Evolutionary conservation across 2,113 vertebrate species (phyloP), one percentile per base, ranked within the genome.

Genomic region (Psammodynastes pulverulentus): DNA sequence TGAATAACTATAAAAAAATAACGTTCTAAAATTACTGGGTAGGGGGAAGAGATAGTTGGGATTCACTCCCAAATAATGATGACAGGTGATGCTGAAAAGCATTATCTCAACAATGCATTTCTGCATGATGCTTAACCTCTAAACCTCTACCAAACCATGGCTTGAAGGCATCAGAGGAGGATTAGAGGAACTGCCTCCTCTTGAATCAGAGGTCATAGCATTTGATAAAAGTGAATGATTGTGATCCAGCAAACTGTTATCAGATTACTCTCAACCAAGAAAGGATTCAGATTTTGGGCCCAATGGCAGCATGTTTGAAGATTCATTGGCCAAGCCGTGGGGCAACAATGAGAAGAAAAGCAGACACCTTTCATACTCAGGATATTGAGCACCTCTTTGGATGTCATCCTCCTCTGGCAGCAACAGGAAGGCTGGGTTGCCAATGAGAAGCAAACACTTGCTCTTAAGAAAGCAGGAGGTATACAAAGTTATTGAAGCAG

Each of bases 1-100:
- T 46, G 88, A 88, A 91, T 93, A 93, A 21, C 62, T 48, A n/a
- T 17, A 90, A 84, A 94, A 48, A 89, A 43, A 58, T 87, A 53
- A 39, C 17, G 7, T 79, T 79, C 17, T 79, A 79, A 79, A 79
- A 79, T 39, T 39, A 19, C 17, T 39, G 67, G 67, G 34, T 79
- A 79, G 34, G 67, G 8, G 67, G 34, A 79, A 39, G 67, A 79
- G 67, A 34, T 34, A 72, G 4, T 72, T 34, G 67, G 67, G n/a
- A 17, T 72, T 72, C 67, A 72, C 46, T 49, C n/a, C 85, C 43
- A 86, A 86, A 51, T 87, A 51, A n/a, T 51, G 46, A 51, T 12
- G 24, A 13, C 21, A 86, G 48, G 29, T 6, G 15, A 26, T 6
- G 10, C 15, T 51, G 48, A 3, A 87, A n/a, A n/a, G 15, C 24